Conservation (phyloP, 2,113 vertebrate species). For the Tapirus terrestris region DNA sequence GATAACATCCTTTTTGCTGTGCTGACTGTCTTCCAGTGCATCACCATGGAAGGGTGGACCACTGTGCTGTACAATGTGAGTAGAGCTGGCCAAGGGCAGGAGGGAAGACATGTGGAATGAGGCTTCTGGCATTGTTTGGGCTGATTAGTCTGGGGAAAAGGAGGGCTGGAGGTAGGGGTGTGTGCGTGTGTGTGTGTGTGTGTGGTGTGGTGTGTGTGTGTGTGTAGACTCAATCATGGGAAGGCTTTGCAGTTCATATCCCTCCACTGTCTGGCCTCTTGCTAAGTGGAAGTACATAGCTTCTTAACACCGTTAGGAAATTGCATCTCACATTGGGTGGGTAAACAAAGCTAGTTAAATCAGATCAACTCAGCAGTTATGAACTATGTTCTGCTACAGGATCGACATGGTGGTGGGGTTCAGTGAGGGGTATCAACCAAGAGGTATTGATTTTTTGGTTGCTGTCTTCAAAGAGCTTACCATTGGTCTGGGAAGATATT, state of each 20-base stretch:
- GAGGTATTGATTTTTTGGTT: not conserved
- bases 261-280: not conserved
- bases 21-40: constrained; percentile 99
- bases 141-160: not conserved
- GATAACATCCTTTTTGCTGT: constrained; percentile 99
- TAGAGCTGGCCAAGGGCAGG: not conserved
- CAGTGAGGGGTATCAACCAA: not conserved
- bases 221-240: not conserved
- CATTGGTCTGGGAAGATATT: not conserved
- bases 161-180: accelerated
- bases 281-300: not conserved
- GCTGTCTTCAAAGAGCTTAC: not conserved
- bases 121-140: not conserved
- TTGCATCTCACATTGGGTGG: not conserved
- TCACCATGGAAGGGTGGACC: constrained; percentile 99
- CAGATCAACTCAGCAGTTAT: not conserved
- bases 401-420: not conserved
- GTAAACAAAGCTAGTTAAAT: not conserved
- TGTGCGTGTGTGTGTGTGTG: accelerated
- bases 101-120: not conserved
- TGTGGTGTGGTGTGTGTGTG: accelerated
- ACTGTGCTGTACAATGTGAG: constrained; percentile 98
- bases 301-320: not conserved
- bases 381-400: not conserved
- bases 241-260: not conserved